These are phyloP conservation scores for Dascillus cervinus DNA, from an alignment of 2,888 invertebrate genomes.

Conservation along the genomic window DNA sequence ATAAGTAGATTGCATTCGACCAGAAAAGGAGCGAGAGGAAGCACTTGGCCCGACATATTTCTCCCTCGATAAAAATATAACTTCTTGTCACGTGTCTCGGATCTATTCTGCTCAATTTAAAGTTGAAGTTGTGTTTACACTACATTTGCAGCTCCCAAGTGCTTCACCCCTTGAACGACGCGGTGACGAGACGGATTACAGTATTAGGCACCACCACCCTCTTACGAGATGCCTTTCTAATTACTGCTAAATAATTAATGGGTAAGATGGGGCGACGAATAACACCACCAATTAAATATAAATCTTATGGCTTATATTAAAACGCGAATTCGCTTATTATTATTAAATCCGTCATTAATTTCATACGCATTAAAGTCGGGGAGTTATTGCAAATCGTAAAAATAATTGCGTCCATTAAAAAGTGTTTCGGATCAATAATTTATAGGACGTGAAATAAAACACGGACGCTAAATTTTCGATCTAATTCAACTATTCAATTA, in stretches of 20 bases:
- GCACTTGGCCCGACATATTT: conserved; percentile 18
- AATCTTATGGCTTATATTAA: conserved; percentile 17
- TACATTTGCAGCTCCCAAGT: conserved; percentile 30
- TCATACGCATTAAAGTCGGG: no score
- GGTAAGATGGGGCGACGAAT: conserved; percentile 18
- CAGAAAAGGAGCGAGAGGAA: conserved; percentile 16
- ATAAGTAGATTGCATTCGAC: conserved; percentile 14
- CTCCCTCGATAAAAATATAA: conserved; percentile 35
- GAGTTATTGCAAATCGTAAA: no score
- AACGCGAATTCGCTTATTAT: conserved; percentile 11
- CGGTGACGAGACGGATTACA: conserved; percentile 29
- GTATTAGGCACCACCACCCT: conserved; percentile 25
- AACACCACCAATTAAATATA: conserved; percentile 25
- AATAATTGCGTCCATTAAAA: no score
- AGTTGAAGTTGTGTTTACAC: conserved; percentile 36
- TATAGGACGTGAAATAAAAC: no score
- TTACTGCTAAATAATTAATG: conserved; percentile 32
- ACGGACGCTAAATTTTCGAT: no score
- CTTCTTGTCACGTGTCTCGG: conserved; percentile 36
- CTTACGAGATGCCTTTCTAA: conserved; percentile 29
- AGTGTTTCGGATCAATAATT: no score
- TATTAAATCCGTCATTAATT: conserved; percentile 10
- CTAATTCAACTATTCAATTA: no score
- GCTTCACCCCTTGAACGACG: conserved; percentile 19
- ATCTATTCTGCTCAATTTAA: conserved; percentile 38